These are phyloP conservation scores for Alectoris magna DNA, from an alignment of 2,797 vertebrate species.

Conservation along the genomic window DNA sequence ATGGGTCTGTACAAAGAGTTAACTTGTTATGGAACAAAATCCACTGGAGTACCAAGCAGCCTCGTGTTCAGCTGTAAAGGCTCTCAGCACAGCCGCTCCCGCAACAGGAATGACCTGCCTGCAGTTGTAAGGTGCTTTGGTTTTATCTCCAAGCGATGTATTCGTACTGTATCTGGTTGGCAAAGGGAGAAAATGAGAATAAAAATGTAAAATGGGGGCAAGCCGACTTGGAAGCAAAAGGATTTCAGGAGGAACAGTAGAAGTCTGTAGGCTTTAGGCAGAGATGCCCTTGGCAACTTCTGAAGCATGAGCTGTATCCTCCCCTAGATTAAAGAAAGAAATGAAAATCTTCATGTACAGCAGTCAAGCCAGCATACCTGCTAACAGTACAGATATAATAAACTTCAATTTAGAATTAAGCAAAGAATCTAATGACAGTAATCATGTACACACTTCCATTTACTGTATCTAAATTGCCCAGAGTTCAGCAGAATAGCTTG, in stretches of 20 bases:
- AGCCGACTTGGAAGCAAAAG: neutral
- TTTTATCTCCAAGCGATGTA: neutral
- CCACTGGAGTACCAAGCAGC: neutral
- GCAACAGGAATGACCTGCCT: neutral
- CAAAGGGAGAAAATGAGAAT: neutral
- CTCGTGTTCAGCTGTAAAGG: neutral
- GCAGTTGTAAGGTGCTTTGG: neutral
- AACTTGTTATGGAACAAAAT: constrained; percentile 18
- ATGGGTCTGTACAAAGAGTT: neutral
- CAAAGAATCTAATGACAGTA: constrained; percentile 57
- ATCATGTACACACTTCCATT: constrained; percentile 53
- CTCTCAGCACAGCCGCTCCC: neutral
- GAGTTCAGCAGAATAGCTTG: constrained; percentile 46
- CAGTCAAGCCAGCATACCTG: neutral
- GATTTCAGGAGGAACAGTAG: neutral
- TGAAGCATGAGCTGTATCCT: neutral
- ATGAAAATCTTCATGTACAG: neutral
- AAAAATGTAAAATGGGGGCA: neutral
- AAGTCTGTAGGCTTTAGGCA: neutral
- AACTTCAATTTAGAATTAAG: constrained; percentile 58
- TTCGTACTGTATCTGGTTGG: neutral
- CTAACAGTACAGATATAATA: constrained; percentile 58
- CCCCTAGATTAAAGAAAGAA: neutral
- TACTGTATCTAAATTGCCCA: constrained; percentile 53
- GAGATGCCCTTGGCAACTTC: neutral